Evolutionary conservation across 2,797 vertebrate genomes (phyloP).

Genomic region (Muscicapa comitata): DNA sequence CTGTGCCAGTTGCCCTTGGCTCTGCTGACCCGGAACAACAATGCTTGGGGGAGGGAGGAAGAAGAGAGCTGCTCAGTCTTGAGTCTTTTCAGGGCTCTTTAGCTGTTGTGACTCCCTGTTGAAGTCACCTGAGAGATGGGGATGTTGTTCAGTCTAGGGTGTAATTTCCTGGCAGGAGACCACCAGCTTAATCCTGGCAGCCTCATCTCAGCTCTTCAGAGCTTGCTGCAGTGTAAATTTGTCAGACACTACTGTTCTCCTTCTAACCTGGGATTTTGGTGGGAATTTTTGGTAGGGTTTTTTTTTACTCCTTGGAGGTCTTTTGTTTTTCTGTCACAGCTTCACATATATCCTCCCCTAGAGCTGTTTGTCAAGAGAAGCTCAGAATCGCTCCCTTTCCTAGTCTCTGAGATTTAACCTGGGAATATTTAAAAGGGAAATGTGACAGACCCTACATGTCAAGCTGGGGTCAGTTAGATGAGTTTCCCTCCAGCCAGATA

Average conservation of each 20-base stretch:
- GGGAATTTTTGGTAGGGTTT: background rate
- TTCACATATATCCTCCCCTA: conserved; percentile 2
- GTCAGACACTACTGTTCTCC: background rate
- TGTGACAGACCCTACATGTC: conserved; percentile 38
- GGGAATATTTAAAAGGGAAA: conserved; percentile 28
- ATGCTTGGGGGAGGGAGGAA: background rate
- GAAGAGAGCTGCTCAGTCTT: background rate
- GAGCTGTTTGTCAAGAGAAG: conserved; percentile 33
- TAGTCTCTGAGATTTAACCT: background rate
- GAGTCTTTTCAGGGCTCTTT: background rate
- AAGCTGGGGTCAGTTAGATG: conserved; percentile 20
- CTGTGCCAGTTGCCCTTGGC: conserved; percentile 38
- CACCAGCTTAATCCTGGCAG: background rate
- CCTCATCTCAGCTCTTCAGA: background rate
- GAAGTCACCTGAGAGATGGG: background rate
- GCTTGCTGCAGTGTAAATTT: background rate
- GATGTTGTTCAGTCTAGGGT: background rate
- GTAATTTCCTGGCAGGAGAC: background rate
- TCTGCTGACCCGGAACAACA: conserved; percentile 46
- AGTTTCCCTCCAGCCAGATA: background rate
- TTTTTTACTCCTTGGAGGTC: background rate
- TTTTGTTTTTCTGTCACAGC: background rate
- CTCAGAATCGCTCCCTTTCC: background rate
- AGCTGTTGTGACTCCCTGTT: background rate
- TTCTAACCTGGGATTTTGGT: background rate